Percentiles rank a stretch among this genome's conserved stretches.
phyloP scores from a whole-genome alignment of 2,113 vertebrate species.

The Lasiurus cinereus region DNA sequence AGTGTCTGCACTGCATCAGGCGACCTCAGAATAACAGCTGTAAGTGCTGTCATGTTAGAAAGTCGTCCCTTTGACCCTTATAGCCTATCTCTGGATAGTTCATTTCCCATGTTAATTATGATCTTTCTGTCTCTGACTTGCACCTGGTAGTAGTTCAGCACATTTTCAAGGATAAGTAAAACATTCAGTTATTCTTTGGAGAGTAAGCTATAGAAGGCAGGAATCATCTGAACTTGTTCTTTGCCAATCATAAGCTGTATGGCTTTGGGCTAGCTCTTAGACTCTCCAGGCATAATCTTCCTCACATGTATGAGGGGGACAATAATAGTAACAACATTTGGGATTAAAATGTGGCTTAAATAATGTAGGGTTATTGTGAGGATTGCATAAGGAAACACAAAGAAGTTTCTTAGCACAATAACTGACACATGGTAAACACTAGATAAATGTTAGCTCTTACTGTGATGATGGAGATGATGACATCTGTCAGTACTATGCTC shows the following conservation, averaged over 20 bases:
- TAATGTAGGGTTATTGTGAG: background rate
- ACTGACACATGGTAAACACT: constrained; percentile 37
- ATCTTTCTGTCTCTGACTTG: background rate
- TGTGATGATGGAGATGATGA: background rate
- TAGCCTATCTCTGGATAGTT: background rate
- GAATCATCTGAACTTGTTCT: background rate
- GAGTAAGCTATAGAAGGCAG: background rate
- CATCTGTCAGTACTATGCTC: background rate
- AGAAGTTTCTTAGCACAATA: background rate
- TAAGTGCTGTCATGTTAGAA: background rate
- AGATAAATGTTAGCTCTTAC: constrained; percentile 40
- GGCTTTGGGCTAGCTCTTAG: background rate
- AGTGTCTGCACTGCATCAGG: background rate
- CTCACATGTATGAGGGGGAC: background rate
- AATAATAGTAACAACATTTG: background rate
- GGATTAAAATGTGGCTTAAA: background rate
- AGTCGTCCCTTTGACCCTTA: background rate
- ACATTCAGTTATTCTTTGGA: background rate
- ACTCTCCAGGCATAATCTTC: background rate
- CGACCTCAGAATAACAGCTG: background rate
- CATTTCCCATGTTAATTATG: background rate
- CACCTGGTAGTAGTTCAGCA: background rate
- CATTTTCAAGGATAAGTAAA: background rate
- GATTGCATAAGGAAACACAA: background rate
- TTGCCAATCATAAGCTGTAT: background rate